Conservation (phyloP, 2,797 vertebrate genomes). For the Emys orbicularis region DNA sequence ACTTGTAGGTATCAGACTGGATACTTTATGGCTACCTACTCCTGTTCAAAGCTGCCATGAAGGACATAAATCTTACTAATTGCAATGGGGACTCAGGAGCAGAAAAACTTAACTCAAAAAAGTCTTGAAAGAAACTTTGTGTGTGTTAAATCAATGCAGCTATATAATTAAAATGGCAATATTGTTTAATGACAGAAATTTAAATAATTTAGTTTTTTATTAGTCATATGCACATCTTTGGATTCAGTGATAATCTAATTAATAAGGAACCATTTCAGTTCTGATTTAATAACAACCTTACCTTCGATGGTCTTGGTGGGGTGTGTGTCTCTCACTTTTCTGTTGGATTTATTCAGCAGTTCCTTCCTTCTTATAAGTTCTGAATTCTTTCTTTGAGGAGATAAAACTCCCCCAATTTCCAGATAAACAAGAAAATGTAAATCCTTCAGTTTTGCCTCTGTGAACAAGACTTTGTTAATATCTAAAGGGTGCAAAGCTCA, state of each 20-base stretch:
- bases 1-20: conserved; percentile 6
- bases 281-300: background rate
- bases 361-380: background rate
- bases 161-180: background rate
- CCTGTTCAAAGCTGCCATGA: background rate
- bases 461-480: background rate
- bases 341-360: background rate
- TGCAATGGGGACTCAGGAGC: background rate
- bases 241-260: background rate
- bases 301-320: background rate
- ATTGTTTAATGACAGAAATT: background rate
- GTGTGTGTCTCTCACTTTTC: background rate
- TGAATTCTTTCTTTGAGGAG: background rate
- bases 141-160: background rate
- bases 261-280: background rate
- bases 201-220: background rate
- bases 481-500: background rate
- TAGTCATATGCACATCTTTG: rapidly evolving
- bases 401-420: background rate
- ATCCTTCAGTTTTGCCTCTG: background rate
- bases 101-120: background rate
- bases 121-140: background rate
- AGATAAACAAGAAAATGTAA: background rate
- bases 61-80: background rate
- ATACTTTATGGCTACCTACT: background rate